Evolutionary conservation across 2,797 vertebrate genomes (phyloP).

Genomic region (Notolabrus celidotus): DNA sequence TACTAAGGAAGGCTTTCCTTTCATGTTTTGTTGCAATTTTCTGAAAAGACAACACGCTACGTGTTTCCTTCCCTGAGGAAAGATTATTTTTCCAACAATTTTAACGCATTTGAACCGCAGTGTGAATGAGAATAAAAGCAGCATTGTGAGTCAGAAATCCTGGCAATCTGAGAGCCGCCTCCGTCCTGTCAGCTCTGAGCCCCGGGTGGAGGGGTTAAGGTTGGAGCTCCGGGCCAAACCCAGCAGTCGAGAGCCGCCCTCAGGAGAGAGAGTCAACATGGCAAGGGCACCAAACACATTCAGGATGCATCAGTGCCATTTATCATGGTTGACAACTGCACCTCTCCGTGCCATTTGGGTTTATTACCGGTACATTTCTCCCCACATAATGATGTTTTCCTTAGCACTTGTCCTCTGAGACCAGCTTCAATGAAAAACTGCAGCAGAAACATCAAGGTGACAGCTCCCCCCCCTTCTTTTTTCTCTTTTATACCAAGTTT

Average conservation of each 20-base stretch:
- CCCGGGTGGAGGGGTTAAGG: conserved; percentile 62
- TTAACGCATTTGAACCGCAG: conserved; percentile 29
- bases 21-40: conserved; percentile 1
- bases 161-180: conserved; percentile 40
- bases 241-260: conserved; percentile 67
- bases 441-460: conserved; percentile 82
- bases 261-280: conserved; percentile 75
- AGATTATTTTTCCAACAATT: conserved; percentile 5
- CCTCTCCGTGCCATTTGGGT: conserved; percentile 83
- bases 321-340: conserved; percentile 85
- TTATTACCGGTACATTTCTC: conserved; percentile 85
- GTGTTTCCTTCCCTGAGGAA: not conserved
- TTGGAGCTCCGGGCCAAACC: conserved; percentile 67
- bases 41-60: conserved; percentile 2
- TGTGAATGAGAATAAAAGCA: conserved; percentile 19
- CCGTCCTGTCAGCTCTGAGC: conserved; percentile 53
- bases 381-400: conserved; percentile 85
- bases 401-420: conserved; percentile 81
- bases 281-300: conserved; percentile 84
- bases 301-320: conserved; percentile 81
- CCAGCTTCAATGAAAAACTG: conserved; percentile 77
- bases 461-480: conserved; percentile 42
- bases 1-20: not conserved
- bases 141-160: conserved; percentile 29
- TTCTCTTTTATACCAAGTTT: conserved; percentile 68